Conservation (phyloP, 2,113 vertebrate genomes). For the Chamaetylas fuelleborni region DNA sequence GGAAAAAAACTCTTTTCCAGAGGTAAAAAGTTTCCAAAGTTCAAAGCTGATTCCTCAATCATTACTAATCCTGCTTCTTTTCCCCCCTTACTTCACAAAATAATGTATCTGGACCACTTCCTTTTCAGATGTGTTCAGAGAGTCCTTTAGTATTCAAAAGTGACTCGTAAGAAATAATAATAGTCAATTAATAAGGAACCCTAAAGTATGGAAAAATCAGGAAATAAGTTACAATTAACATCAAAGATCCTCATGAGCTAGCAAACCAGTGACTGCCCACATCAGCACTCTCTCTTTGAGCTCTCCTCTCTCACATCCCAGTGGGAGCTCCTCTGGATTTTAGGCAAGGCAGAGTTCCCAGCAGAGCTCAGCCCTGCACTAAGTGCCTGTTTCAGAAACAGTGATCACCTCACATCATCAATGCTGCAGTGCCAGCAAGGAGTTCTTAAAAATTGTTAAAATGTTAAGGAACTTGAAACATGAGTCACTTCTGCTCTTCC, state of each 20-base stretch:
- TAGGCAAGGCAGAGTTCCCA: not conserved
- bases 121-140: not conserved
- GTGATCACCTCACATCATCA: not conserved
- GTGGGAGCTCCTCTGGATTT: not conserved
- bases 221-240: not conserved
- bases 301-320: not conserved
- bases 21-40: not conserved
- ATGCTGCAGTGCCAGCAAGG: not conserved
- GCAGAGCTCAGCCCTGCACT: not conserved
- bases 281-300: not conserved
- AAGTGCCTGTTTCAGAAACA: not conserved
- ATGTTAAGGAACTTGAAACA: not conserved
- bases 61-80: not conserved
- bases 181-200: not conserved
- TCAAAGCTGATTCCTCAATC: not conserved
- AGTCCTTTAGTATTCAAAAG: not conserved
- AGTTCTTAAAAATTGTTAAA: not conserved
- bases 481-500: not conserved
- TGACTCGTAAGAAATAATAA: not conserved
- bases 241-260: not conserved
- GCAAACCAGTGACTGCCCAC: not conserved
- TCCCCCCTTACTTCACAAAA: not conserved
- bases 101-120: not conserved
- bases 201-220: not conserved
- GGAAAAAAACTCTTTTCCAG: not conserved